Evolutionary conservation across 1,140 invertebrate species (phyloP), one percentile per base, ranked within the genome.

Genomic region (Drosophila tropicalis): DNA sequence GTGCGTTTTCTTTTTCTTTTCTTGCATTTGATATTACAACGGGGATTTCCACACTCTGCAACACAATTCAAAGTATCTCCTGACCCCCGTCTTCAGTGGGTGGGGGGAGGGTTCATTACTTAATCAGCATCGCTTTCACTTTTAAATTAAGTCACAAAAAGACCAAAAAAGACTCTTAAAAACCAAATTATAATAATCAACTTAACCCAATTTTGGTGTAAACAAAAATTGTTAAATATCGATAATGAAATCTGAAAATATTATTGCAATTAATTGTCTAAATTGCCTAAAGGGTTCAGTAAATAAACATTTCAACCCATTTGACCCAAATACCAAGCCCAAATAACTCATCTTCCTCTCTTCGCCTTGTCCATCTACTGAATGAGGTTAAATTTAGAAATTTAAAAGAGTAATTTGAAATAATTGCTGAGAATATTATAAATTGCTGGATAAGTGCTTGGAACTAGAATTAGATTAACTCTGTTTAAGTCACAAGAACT

Each of bases 71-170:
- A 76, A 70, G 44, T 22, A 22, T 51, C 44, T 51, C 44, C 22
- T 15, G 4, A 57, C 51, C 65, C 65, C 19, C 55, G n/a, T 15
- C 1, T 15, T 3, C 29, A 29, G 0, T 29, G 29, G n/a, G 9
- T 32, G 71, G 54, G 1, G 17, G 15, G 67, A 12, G 7, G 22
- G 67, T 2, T 29, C 62, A 54, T 85, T 86, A 86, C 67, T 70
- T 70, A 85, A 85, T 70, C 78, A 67, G 25, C 57, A 67, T 73
- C 76, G 83, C 83, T 86, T 86, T 86, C 83, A 86, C 83, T 86
- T 86, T 86, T 87, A 83, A 86, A 86, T 87, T 86, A 86, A 86
- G 83, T 87, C 83, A 89, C 87, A 83, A 87, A 44, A 81, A 76
- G 54, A 25, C 17, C 54, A 32, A 44, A 55, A 29, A 39, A 39